Evolutionary conservation across 2,113 vertebrate species (phyloP), one percentile per base, ranked within the genome.

Genomic region (Passer domesticus): DNA sequence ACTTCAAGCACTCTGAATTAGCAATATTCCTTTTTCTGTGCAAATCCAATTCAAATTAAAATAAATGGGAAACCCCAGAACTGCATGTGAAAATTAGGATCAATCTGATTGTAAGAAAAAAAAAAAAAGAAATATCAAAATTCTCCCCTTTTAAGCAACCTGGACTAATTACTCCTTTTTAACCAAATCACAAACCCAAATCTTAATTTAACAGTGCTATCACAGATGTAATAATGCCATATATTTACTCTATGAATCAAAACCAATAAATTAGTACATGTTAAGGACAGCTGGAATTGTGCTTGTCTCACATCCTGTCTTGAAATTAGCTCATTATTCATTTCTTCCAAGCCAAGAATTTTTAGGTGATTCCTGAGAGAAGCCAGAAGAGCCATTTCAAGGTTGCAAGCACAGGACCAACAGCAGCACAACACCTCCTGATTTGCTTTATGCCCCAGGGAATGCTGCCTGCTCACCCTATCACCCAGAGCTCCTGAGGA

Each of bases 231-330:
- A 24, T 58, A 86, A 87, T 28, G 47, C 31, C 30, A 77, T 7
- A 17, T 52, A 87, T 81, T 74, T 67, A 81, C 15, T 87, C 49
- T 49, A 22, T 5, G 3, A 78, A 79, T 41, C 33, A 73, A 89
- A 80, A 47, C 6, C 41, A 73, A 4, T 43, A 47, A 30, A 69
- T 23, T 23, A 53, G 39, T 33, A 46, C 55, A 69, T 5, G 13
- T 46, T 69, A 69, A 69, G 23, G 39, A 24, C 31, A 67, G 46
- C 13, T 41, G n/a, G 43, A 41, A 55, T 5, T 70, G n/a, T 56
- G 73, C 12, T 30, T 52, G 52, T 41, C 39, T 90, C 33, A 23
- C 0, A 0, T 2, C 14, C 30, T 76, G 30, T 62, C 1, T 3
- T 11, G 24, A 35, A 56, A 66, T 66, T 28, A 89, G 31, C 17